phyloP scores from a whole-genome alignment of 2,113 vertebrate species.

The Nymphicus hollandicus region DNA sequence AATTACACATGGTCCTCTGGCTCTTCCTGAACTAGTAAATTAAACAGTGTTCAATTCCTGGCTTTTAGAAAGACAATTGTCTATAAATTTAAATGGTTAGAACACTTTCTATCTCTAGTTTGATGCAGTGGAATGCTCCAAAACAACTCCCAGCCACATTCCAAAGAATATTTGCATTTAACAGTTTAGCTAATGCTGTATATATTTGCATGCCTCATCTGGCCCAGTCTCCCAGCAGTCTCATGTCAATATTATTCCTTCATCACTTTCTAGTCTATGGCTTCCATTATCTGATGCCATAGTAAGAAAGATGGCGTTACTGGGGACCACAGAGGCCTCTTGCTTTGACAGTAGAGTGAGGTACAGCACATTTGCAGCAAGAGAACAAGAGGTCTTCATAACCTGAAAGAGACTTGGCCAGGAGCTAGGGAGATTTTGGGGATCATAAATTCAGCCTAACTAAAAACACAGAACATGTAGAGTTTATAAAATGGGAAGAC shows the following conservation, averaged over 20 bases:
- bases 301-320: neutral
- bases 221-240: neutral
- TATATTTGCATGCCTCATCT: neutral
- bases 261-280: neutral
- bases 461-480: neutral
- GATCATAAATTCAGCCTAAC: neutral
- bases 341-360: neutral
- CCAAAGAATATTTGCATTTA: neutral
- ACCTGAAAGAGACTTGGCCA: neutral
- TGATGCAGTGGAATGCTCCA: neutral
- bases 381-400: neutral
- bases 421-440: neutral
- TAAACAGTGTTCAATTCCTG: neutral
- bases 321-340: neutral
- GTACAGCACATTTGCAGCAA: neutral
- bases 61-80: neutral
- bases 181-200: neutral
- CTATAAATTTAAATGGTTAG: neutral
- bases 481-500: neutral
- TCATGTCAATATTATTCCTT: neutral
- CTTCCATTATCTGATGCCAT: neutral
- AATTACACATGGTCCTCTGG: neutral
- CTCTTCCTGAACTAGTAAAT: neutral
- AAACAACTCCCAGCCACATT: neutral
- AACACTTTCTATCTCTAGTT: neutral